Evolutionary conservation across 2,888 invertebrate species (phyloP).

Genomic region (Cheilosia vernalis): DNA sequence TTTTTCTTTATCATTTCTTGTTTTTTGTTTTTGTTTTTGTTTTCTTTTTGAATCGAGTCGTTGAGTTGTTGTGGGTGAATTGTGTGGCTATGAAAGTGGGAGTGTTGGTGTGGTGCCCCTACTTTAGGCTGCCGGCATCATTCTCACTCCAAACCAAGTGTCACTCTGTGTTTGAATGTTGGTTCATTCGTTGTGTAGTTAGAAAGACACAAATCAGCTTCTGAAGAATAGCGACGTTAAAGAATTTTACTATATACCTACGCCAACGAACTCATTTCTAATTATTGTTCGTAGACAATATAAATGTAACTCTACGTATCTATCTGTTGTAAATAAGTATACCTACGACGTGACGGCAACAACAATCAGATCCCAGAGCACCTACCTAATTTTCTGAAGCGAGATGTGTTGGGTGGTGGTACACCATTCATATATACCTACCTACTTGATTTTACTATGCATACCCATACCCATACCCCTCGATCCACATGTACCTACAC

Average conservation of each 20-base stretch:
- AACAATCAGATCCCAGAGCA: not conserved
- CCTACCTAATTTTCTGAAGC: constrained; percentile 6
- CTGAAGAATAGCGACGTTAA: constrained; percentile 1
- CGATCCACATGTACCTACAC: constrained; percentile 37
- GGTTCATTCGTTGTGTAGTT: constrained; percentile 50
- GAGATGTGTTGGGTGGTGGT: constrained; percentile 28
- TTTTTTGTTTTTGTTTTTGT: constrained; percentile 29
- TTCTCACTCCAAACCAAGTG: constrained; percentile 38
- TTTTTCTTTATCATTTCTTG: constrained; percentile 57
- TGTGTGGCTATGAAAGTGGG: constrained; percentile 38
- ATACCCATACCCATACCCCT: constrained; percentile 20
- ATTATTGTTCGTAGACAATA: constrained; percentile 54
- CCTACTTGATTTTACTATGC: constrained; percentile 9
- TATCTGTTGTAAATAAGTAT: constrained; percentile 3
- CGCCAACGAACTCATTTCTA: constrained; percentile 62
- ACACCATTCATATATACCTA: not conserved
- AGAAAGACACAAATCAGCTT: constrained; percentile 61
- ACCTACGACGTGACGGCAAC: not conserved
- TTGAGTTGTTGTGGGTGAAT: constrained; percentile 47
- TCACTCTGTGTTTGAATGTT: constrained; percentile 25
- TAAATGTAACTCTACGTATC: constrained; percentile 7
- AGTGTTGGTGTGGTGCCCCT: constrained; percentile 43
- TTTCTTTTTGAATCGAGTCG: constrained; percentile 61
- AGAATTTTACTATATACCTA: constrained; percentile 23
- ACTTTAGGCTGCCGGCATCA: constrained; percentile 1